Percentiles rank a stretch among this genome's conserved stretches.
These are phyloP conservation scores for Trissolcus brochymenae DNA, from an alignment of 2,888 invertebrate genomes.

Conservation along the genomic window DNA sequence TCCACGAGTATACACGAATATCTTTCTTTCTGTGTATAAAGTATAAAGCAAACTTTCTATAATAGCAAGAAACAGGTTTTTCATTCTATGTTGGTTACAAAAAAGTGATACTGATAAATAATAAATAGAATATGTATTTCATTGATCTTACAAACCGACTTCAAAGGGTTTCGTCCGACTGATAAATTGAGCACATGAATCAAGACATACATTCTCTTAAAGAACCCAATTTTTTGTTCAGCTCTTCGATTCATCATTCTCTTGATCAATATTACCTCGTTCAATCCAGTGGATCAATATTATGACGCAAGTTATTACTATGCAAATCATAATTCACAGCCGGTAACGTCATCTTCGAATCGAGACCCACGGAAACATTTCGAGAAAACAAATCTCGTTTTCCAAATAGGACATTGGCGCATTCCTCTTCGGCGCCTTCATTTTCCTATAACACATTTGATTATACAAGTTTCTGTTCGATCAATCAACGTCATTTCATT, in stretches of 20 bases:
- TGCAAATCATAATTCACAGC: conserved; percentile 15
- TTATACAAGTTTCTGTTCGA: conserved; percentile 11
- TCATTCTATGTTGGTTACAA: no score
- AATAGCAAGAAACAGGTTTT: no score
- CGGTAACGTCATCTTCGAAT: conserved; percentile 1
- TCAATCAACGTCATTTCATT: conserved; percentile 25
- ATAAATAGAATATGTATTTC: no score
- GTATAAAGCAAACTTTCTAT: no score
- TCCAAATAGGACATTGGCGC: not conserved
- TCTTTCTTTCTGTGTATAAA: no score
- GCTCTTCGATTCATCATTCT: not conserved
- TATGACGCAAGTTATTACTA: conserved; percentile 17
- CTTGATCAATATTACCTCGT: not conserved
- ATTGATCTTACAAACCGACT: no score
- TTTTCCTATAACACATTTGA: conserved; percentile 15
- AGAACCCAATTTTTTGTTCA: not conserved
- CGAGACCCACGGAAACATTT: not conserved
- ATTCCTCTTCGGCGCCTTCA: conserved; percentile 24
- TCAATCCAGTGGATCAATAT: conserved; percentile 12
- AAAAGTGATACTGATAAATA: no score
- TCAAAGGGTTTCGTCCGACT: no score
- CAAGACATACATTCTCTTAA: no score
- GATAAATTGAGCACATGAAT: no score
- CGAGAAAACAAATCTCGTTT: not conserved
- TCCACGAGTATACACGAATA: no score